Evolutionary conservation across 2,113 vertebrate species (phyloP).

Genomic region (Diadophis punctatus): DNA sequence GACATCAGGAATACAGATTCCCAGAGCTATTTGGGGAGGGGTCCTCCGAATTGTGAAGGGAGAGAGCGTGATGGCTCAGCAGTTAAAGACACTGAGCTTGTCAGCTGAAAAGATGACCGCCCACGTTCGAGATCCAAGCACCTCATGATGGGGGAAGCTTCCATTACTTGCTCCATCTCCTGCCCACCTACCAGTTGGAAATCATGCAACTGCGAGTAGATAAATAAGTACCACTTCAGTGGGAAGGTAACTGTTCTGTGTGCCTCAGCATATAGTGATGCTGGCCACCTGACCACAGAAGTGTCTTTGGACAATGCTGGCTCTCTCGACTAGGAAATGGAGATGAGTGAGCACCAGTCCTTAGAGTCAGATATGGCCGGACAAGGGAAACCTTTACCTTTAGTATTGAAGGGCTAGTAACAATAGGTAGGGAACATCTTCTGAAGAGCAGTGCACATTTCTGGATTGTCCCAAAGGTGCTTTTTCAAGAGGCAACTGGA

Average conservation of each 20-base stretch:
- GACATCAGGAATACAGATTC: neutral
- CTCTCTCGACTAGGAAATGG: neutral
- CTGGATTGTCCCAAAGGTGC: neutral
- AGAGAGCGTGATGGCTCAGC: neutral
- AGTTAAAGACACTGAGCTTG: neutral
- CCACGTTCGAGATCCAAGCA: neutral
- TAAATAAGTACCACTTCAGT: neutral
- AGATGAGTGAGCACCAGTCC: neutral
- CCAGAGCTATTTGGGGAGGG: neutral
- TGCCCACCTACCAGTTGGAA: neutral
- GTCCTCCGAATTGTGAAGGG: neutral
- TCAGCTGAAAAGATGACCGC: neutral
- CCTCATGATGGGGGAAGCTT: neutral
- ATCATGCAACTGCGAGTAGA: neutral
- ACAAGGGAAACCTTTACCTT: neutral
- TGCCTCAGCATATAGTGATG: neutral
- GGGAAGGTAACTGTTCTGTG: neutral
- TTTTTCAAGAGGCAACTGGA: too few species aligned
- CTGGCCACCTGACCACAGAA: neutral
- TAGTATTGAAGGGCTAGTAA: neutral
- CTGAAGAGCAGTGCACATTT: neutral
- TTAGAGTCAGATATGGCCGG: neutral
- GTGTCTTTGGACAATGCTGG: neutral
- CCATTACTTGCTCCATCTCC: neutral
- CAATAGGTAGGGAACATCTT: neutral